Evolutionary conservation across 2,888 invertebrate species (phyloP).

Genomic region (Dryobota labecula): DNA sequence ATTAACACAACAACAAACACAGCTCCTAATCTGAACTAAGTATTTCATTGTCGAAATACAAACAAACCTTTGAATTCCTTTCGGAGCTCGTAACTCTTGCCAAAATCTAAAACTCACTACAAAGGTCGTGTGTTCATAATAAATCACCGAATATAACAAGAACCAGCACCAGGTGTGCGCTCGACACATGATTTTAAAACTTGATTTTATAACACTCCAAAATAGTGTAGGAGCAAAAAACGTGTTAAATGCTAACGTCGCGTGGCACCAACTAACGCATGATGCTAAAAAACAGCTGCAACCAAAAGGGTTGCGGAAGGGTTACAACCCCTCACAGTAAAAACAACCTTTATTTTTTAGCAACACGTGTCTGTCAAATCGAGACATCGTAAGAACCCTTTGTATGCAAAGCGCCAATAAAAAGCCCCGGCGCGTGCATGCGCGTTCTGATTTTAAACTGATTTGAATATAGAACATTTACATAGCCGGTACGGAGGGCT

Average conservation of each 20-base stretch:
- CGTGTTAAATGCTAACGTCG: slow-evolving; percentile 76
- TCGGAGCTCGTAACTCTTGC: slow-evolving; percentile 19
- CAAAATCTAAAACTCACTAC: slow-evolving; percentile 38
- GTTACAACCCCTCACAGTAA: slow-evolving; percentile 73
- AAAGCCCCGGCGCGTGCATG: slow-evolving; percentile 87
- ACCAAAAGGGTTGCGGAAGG: slow-evolving; percentile 85
- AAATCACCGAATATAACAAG: slow-evolving; percentile 57
- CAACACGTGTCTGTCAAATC: slow-evolving; percentile 68
- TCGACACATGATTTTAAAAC: slow-evolving; percentile 41
- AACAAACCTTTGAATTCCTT: slow-evolving; percentile 23
- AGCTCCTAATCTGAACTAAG: slow-evolving; percentile 1
- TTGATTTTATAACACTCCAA: slow-evolving; percentile 42
- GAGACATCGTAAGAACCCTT: slow-evolving; percentile 73
- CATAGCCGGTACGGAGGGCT: slow-evolving; percentile 77
- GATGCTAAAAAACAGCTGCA: slow-evolving; percentile 85
- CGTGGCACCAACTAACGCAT: slow-evolving; percentile 78
- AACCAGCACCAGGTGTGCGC: slow-evolving; percentile 61
- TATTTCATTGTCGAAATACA: slow-evolving; percentile 3
- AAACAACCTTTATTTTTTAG: slow-evolving; percentile 73
- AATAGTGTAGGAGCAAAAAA: slow-evolving; percentile 70
- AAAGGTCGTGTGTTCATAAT: slow-evolving; percentile 55
- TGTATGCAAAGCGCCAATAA: slow-evolving; percentile 87
- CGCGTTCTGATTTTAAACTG: slow-evolving; percentile 89
- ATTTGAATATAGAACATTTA: slow-evolving; percentile 89
- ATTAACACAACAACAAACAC: slow-evolving; percentile 6